These are phyloP conservation scores for Haliclystus octoradiatus DNA, from an alignment of 30 jellyfish, hydroid and myxozoan genomes.

Conservation along the genomic window DNA sequence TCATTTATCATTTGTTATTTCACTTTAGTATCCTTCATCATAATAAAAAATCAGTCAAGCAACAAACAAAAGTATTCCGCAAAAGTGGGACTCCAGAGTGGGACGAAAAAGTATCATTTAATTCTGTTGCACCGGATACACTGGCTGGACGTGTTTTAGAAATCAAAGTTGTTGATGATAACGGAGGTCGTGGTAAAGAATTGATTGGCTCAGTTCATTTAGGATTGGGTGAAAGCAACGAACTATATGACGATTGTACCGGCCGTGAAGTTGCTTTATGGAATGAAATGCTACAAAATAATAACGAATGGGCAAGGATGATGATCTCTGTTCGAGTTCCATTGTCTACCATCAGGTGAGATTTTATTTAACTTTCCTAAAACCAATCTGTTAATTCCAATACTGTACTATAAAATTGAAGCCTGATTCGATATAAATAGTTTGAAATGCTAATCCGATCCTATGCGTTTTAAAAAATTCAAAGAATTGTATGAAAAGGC, in stretches of 20 bases:
- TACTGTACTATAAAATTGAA: no score
- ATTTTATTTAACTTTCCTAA: no score
- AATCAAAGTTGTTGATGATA: slow-evolving; percentile 36
- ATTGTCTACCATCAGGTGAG: not conserved
- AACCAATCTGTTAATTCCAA: no score
- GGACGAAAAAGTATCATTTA: slow-evolving; percentile 22
- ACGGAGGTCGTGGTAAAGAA: slow-evolving; percentile 7
- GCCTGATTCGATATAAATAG: no score
- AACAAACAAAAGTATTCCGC: not conserved
- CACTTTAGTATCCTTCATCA: not conserved
- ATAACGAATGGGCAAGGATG: slow-evolving; percentile 49
- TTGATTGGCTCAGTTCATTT: slow-evolving; percentile 60
- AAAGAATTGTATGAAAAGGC: no score
- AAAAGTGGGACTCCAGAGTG: not conserved
- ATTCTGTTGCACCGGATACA: slow-evolving; percentile 34
- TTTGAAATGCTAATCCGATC: no score
- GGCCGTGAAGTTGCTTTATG: slow-evolving; percentile 83
- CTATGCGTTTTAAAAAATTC: no score
- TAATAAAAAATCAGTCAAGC: not conserved
- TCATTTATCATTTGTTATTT: no score
- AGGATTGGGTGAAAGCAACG: slow-evolving; percentile 66
- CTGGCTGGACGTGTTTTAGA: slow-evolving; percentile 46
- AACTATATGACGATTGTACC: slow-evolving; percentile 70
- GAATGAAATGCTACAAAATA: slow-evolving; percentile 66
- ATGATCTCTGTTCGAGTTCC: slow-evolving; percentile 54